Evolutionary conservation across 2,113 vertebrate species (phyloP), one percentile per base, ranked within the genome.

Genomic region (Clupea harengus): DNA sequence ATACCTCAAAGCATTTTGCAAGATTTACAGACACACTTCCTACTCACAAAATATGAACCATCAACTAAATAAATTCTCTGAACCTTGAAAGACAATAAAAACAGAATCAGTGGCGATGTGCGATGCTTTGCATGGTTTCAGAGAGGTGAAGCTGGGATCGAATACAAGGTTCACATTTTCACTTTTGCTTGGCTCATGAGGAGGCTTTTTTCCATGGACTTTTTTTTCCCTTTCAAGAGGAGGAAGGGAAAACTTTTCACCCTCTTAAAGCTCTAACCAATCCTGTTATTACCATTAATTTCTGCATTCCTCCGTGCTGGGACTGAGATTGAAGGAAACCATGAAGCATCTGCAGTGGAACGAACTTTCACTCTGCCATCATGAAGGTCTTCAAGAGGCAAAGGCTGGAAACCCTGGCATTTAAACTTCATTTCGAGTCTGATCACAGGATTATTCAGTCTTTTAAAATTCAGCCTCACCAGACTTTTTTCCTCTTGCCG

Each of bases 211-310:
- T 92, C 93, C 86, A 90, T 92, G 88, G 0, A 39, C 89, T 81
- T 9, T 47, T 88, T 89, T 92, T 54, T 90, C 91, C 85, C 25
- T 28, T 72, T 72, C 90, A 39, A 87, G 18, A 5, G 81, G 84
- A 91, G 89, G 92, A 91, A 91, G 89, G 90, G 90, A 91, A 89
- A 93, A 91, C 82, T 93, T 92, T 89, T 92, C 86, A 84, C 89
- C 85, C 82, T 72, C 64, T 72, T 72, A 72, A 72, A 72, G 64
- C 64, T 32, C 88, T 91, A 91, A 94, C 92, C 92, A 92, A 91
- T 91, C 91, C 91, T 92, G 92, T 89, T 92, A 91, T 94, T 92
- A 92, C 88, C 91, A 92, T 92, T 91, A 92, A 89, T 93, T 47
- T 90, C 72, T 90, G 87, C 91, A 93, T 94, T 94, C 91, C 92